Base-by-base conservation (phyloP, 2,888 invertebrate species). In the Ferdinandea cuprea region DNA sequence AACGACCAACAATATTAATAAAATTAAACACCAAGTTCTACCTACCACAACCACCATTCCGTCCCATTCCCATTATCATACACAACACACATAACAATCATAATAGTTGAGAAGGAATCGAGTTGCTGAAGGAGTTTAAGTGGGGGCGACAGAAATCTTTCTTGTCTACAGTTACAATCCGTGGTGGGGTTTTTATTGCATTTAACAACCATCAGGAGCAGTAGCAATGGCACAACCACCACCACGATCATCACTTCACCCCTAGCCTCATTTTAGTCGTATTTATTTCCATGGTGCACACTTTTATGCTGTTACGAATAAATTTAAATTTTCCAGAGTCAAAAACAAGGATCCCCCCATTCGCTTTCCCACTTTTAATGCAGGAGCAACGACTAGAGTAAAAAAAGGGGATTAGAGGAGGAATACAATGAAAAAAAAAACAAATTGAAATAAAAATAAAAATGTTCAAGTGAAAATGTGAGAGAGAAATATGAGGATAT, bases 401-500 rank as follows among this genome's bases (percentile, higher is more conserved):
- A 21, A 17, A 50, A 37, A 59, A 40, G 30, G 17, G 37, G 48
- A 69, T 32, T 30, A 35, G 28, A 48, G 13, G 17, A n/a, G 13
- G 25, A 35, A 7, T 28, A 11, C 40, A 30, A 61, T 8, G 19
- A 44, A 19, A 35, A 35, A 44, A 44, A 3, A 25, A 25, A 25
- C 5, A n/a, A n/a, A n/a, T n/a, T n/a, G n/a, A n/a, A n/a, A n/a
- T n/a, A n/a, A n/a, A n/a, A n/a, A n/a, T n/a, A n/a, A n/a, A n/a
- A 19, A 44, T 9, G 25, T n/a, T 25, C 21, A 42, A 59, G 40
- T 25, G 58, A 59, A 59, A 66, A 42, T 15, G 56, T 48, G 44
- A 46, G 21, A 59, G 37, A 44, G 52, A 59, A 44, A 61, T 76
- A 61, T 52, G 13, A 73, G 68, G 79, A 74, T 74, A 44, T 80